These are phyloP conservation scores for Melanotaenia parkinsoni DNA, from an alignment of 2,797 vertebrate genomes.

Conservation along the genomic window DNA sequence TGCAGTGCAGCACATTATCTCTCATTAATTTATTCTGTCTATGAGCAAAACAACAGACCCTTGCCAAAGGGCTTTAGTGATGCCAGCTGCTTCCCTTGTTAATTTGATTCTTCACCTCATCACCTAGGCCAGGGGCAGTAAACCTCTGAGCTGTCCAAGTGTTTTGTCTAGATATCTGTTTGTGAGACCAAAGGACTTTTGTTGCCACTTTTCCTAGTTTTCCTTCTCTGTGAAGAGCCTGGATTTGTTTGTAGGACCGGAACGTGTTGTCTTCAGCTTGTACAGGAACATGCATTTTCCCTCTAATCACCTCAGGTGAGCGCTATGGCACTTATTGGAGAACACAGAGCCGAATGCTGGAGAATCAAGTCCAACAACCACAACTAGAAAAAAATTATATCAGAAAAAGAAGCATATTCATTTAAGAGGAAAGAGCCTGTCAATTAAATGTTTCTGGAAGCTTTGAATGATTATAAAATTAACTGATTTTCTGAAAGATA, in stretches of 20 bases:
- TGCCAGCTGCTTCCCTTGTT: conserved; percentile 72
- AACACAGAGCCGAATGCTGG: conserved; percentile 1
- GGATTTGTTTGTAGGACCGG: conserved; percentile 19
- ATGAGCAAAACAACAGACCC: conserved; percentile 65
- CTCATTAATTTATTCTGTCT: conserved; percentile 65
- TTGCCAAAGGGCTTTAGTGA: conserved; percentile 55
- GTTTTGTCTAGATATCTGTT: conserved; percentile 61
- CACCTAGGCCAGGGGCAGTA: conserved; percentile 30
- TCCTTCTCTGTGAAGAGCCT: conserved; percentile 7
- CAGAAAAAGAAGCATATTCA: not conserved
- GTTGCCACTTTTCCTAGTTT: conserved; percentile 28
- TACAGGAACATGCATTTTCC: conserved; percentile 9
- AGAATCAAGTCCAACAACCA: not conserved
- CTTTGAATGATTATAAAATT: not conserved
- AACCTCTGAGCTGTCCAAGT: conserved; percentile 41
- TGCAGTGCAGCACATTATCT: conserved; percentile 54
- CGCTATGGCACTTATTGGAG: conserved; percentile 7
- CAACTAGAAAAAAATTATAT: conserved; percentile 3
- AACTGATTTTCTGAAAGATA: not conserved
- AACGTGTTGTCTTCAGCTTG: conserved; percentile 34
- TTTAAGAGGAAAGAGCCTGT: not conserved
- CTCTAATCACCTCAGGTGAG: conserved; percentile 4
- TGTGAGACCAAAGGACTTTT: conserved; percentile 51
- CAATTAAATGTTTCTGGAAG: not conserved
- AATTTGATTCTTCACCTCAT: conserved; percentile 73